These are phyloP conservation scores for Sphaerophoria rueppellii DNA, from an alignment of 2,888 invertebrate genomes.

Conservation along the genomic window DNA sequence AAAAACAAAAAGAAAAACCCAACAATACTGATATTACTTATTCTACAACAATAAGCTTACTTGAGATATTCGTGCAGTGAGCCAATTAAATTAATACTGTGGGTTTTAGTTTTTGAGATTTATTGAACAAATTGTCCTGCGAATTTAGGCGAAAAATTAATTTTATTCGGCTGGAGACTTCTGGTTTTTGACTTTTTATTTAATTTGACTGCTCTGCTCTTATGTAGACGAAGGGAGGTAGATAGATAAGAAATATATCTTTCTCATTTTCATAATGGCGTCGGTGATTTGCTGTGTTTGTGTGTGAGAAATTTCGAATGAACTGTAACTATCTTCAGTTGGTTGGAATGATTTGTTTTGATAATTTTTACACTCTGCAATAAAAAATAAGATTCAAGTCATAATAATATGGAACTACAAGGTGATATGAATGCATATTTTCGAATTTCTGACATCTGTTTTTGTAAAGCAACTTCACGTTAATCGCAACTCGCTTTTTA, in stretches of 20 bases:
- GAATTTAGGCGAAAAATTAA: slow-evolving; percentile 3
- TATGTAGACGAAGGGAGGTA: background rate
- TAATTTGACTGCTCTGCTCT: no score
- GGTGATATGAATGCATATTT: no score
- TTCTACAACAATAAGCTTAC: background rate
- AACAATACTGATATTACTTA: background rate
- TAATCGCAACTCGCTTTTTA: no score
- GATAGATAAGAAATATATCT: slow-evolving; percentile 2
- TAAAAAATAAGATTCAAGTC: background rate
- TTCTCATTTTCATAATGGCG: slow-evolving; percentile 46
- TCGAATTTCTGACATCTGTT: no score
- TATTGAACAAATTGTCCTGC: background rate
- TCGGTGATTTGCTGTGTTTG: slow-evolving; percentile 20
- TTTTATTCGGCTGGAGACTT: background rate
- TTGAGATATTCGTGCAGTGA: background rate
- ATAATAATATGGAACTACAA: background rate
- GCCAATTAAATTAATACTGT: background rate
- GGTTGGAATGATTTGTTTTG: slow-evolving; percentile 41
- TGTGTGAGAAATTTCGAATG: background rate
- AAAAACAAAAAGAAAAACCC: background rate
- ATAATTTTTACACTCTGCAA: slow-evolving; percentile 28
- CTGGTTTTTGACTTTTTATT: no score
- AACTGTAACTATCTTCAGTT: slow-evolving; percentile 43
- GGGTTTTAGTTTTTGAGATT: background rate
- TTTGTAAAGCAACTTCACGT: no score